A percentile compares a stretch with the other conserved stretches of the same genome.
These are phyloP conservation scores for Uromys caudimaculatus DNA, from an alignment of 2,797 vertebrate species.

Conservation along the genomic window DNA sequence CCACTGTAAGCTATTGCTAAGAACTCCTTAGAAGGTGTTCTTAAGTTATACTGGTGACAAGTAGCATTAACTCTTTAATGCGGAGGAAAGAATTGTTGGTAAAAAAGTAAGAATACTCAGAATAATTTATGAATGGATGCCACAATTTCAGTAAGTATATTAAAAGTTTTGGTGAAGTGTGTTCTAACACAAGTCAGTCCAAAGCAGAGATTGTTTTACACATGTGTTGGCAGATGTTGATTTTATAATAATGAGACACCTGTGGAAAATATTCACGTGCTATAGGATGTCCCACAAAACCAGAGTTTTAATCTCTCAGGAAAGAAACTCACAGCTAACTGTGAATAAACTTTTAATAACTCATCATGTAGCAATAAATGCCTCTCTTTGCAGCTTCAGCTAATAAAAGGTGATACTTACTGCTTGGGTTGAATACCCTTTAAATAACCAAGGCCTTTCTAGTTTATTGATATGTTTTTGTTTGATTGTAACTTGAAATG, in stretches of 20 bases:
- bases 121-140: slow-evolving; percentile 12
- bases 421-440: background rate
- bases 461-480: slow-evolving; percentile 26
- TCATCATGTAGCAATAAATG: background rate
- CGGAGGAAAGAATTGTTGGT: background rate
- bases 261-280: background rate
- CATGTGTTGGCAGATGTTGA: slow-evolving; percentile 50
- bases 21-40: background rate
- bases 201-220: background rate
- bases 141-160: background rate
- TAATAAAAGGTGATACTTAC: background rate
- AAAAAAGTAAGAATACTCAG: background rate
- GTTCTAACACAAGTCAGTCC: slow-evolving; percentile 36
- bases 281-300: slow-evolving; percentile 25
- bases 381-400: background rate
- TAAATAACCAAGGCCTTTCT: background rate
- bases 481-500: slow-evolving; percentile 40
- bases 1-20: background rate
- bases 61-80: background rate
- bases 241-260: slow-evolving; percentile 31
- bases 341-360: background rate
- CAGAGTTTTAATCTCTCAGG: slow-evolving; percentile 23
- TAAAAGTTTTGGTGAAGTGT: slow-evolving; percentile 17
- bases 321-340: background rate
- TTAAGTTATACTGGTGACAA: background rate